These are phyloP conservation scores for Drosophila sp. DNA, from an alignment of 1,140 invertebrate genomes.

Conservation along the genomic window DNA sequence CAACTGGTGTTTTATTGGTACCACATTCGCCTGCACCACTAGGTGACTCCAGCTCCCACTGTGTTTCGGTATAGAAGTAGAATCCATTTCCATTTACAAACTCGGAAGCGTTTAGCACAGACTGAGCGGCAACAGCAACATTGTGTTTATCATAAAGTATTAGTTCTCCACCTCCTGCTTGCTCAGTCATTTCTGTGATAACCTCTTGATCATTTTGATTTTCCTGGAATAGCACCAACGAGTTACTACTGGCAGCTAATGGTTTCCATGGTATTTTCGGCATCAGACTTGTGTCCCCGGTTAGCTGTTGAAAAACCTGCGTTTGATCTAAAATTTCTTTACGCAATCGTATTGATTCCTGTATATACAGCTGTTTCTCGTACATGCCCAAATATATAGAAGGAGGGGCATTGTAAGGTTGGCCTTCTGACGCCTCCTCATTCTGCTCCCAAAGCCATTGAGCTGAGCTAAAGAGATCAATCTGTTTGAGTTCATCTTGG, in stretches of 20 bases:
- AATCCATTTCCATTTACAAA: slow-evolving; percentile 89
- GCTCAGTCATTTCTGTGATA: slow-evolving; percentile 37
- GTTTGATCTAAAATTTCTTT: slow-evolving; percentile 74
- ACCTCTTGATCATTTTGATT: slow-evolving; percentile 62
- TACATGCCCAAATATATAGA: slow-evolving; percentile 94
- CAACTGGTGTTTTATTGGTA: slow-evolving; percentile 43
- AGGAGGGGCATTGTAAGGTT: slow-evolving; percentile 82
- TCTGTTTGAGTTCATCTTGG: slow-evolving; percentile 85
- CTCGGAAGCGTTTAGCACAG: slow-evolving; percentile 88
- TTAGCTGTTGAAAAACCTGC: slow-evolving; percentile 66
- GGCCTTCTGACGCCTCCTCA: slow-evolving; percentile 21
- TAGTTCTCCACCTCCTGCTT: slow-evolving; percentile 49
- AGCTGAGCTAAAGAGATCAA: slow-evolving; percentile 90
- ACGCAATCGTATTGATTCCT: slow-evolving; percentile 83
- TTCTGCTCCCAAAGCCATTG: slow-evolving; percentile 83
- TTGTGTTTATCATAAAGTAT: slow-evolving; percentile 74
- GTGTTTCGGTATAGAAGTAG: slow-evolving; percentile 85
- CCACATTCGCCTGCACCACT: slow-evolving; percentile 42
- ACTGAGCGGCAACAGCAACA: slow-evolving; percentile 85
- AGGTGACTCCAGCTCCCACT: slow-evolving; percentile 49
- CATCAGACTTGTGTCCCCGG: slow-evolving; percentile 74
- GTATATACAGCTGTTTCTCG: slow-evolving; percentile 90
- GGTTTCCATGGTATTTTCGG: slow-evolving; percentile 89
- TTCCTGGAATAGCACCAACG: slow-evolving; percentile 67
- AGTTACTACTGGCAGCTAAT: slow-evolving; percentile 84